Evolutionary conservation across 2,797 vertebrate genomes (phyloP), one percentile per base, ranked within the genome.

Genomic region (Muraenolepis orangiensis): DNA sequence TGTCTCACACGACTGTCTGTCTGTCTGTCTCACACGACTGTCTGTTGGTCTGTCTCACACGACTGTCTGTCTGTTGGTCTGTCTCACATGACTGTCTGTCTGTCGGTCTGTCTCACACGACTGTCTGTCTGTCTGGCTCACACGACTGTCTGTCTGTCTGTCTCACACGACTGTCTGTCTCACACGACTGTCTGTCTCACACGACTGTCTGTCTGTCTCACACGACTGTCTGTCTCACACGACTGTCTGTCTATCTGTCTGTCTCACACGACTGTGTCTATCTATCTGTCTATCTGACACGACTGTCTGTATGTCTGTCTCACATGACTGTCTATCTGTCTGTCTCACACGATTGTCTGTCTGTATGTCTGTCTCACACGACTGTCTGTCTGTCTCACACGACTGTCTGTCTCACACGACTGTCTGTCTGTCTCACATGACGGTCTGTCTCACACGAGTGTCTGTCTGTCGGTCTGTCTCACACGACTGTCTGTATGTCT

Each of bases 201-300:
- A n/a, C n/a, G n/a, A n/a, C 29, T 73, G 83, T 78, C 86, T 85
- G 82, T 79, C 81, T 75, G 82, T 88, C 85, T 84, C 78, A n/a
- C n/a, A n/a, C n/a, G n/a, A n/a, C n/a, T n/a, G n/a, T 83, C 64
- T 29, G 64, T 26, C 64, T 66, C 51, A 30, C 64, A 16, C 14
- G 12, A n/a, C n/a, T n/a, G n/a, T 5, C 64, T 66, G 64, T 26
- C 64, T 66, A 26, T 16, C 23, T 51, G n/a, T n/a, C n/a, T n/a
- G n/a, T n/a, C n/a, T n/a, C n/a, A n/a, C n/a, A n/a, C n/a, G n/a
- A n/a, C n/a, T 29, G 64, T 18, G n/a, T n/a, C n/a, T n/a, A n/a
- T n/a, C 64, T 16, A 26, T 29, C 23, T 28, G 64, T 28, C 64
- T 92, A 91, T 92, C 89, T 88, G 80, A 84, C 85, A 83, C 77